Evolutionary conservation across 2,797 vertebrate species (phyloP).

Genomic region (Buceros bicornis): DNA sequence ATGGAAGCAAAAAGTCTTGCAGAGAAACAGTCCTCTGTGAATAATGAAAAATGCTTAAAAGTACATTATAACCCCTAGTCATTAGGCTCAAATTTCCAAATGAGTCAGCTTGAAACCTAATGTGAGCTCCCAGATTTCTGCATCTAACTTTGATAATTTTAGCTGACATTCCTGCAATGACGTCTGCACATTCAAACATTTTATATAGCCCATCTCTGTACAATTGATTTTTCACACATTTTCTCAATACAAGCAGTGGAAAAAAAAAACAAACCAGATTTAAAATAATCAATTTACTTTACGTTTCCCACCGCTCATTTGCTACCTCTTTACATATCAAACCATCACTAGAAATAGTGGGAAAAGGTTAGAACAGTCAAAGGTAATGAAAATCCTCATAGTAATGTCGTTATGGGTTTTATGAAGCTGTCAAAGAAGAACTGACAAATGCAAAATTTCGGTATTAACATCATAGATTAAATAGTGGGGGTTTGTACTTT

Average conservation of each 20-base stretch:
- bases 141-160: conserved; percentile 10
- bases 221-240: not conserved
- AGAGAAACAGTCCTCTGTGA: not conserved
- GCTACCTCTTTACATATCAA: conserved; percentile 57
- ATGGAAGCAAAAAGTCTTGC: not conserved
- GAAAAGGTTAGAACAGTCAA: conserved; percentile 44
- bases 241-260: not conserved
- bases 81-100: conserved; percentile 33
- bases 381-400: conserved; percentile 32
- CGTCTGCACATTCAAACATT: conserved; percentile 5
- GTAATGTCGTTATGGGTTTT: conserved; percentile 42
- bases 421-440: conserved; percentile 44
- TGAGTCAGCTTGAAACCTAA: conserved; percentile 21
- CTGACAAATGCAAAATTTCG: conserved; percentile 31
- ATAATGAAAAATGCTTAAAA: not conserved
- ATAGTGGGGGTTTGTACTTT: not conserved
- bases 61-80: not conserved
- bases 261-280: not conserved
- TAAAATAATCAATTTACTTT: conserved; percentile 54
- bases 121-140: conserved; percentile 18
- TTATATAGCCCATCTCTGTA: not conserved
- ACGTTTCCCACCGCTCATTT: conserved; percentile 8
- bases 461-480: not conserved
- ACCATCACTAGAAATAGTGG: conserved; percentile 28
- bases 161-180: not conserved